Evolutionary conservation across 2,113 vertebrate species (phyloP), one percentile per base, ranked within the genome.

Genomic region (Hemichromis elongatus): DNA sequence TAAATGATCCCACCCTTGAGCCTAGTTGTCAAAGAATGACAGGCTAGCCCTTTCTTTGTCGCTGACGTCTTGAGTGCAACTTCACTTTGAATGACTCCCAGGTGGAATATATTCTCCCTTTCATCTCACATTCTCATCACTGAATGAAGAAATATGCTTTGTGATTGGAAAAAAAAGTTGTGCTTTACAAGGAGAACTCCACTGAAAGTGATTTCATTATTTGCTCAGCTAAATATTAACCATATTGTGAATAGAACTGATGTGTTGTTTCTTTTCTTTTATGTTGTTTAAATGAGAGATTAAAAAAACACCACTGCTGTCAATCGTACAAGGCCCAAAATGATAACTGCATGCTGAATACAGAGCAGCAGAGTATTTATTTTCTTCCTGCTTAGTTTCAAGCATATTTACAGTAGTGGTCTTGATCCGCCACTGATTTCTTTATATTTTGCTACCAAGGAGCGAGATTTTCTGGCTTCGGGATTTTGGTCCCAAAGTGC

Each of bases 21-120:
- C 91, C 57, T 18, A 13, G 54, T 59, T 89, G 85, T 93, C 90
- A 89, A 81, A 83, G 73, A 73, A 78, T 90, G 91, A 92, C 86
- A 82, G 83, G 83, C 73, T 57, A 42, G 78, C 81, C 80, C 80
- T 90, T 81, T 80, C 68, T 82, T 82, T 86, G 88, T 90, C 89
- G 61, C 80, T 61, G 82, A 86, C 16, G 80, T 90, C 80, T 88
- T 88, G 91, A 81, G 80, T 90, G 63, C 77, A 86, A 18, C 79
- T 86, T 75, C 57, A 24, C 83, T 86, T 81, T 90, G 77, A 90
- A 84, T 45, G 73, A 16, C 50, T 88, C 84, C 54, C 47, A 70
- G 63, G 45, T 59, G 79, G 59, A 79, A 50, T 77, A 81, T 66
- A 82, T 81, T 81, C 28, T 37, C 57, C 35, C 70, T 55, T 80